Evolutionary conservation across 2,113 vertebrate genomes (phyloP).

Genomic region (Dendrocopos noguchii): DNA sequence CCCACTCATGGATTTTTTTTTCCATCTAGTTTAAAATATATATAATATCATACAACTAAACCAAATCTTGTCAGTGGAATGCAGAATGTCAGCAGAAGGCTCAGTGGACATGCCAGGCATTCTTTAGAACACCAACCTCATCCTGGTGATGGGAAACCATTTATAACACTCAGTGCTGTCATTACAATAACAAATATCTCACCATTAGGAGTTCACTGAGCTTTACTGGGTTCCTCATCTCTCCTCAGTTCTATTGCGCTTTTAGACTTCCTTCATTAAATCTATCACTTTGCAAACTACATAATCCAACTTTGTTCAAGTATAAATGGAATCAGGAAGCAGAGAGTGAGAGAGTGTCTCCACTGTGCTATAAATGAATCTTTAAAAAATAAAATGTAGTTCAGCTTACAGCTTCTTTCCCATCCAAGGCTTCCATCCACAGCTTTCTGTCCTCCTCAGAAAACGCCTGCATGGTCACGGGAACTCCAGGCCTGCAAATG

Average conservation of each 20-base stretch:
- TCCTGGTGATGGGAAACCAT: neutral
- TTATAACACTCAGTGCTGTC: neutral
- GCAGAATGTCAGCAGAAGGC: neutral
- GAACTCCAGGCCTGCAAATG: constrained; percentile 83
- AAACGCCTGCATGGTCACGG: constrained; percentile 91
- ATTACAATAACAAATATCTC: neutral
- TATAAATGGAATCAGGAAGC: neutral
- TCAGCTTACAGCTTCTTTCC: constrained; percentile 91
- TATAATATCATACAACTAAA: neutral
- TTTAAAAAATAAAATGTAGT: neutral
- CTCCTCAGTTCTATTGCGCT: neutral
- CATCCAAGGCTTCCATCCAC: constrained; percentile 96
- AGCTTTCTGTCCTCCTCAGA: constrained; percentile 92
- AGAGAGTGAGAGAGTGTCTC: neutral
- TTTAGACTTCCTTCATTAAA: neutral
- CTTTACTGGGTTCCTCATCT: neutral
- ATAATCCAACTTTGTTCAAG: neutral
- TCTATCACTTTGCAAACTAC: neutral
- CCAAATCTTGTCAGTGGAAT: neutral
- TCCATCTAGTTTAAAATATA: neutral
- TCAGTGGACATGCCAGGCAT: neutral
- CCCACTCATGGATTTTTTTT: neutral
- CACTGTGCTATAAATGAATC: neutral
- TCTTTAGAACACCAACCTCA: neutral
- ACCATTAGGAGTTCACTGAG: neutral